Base-by-base conservation (phyloP, 2,888 invertebrate genomes). In the Tanaodytes sp. region DNA sequence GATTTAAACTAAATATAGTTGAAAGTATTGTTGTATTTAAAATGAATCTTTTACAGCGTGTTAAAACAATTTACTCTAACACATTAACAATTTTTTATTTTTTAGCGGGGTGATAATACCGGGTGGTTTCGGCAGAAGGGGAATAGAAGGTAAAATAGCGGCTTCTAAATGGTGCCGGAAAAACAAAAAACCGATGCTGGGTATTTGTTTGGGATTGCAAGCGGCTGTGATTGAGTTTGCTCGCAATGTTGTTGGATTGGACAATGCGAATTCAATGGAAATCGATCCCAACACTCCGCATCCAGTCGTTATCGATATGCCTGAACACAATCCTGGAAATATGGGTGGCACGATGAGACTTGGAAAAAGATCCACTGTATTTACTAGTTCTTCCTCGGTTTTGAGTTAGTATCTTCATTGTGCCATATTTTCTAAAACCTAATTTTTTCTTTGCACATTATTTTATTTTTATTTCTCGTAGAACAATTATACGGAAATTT, bases 271-370 rank as follows among this genome's bases (percentile, higher is more conserved):
- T 79, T 93, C 93, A 1, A 93, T 94, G 0, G 99, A 98, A 86
- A 91, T 95, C 31, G 89, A 92, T 75, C 89, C 92, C 0, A 86
- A 91, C 1, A 91, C 93, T 9, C 86, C 87, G 30, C 86, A 93
- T 84, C 93, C 95, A 23, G 87, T 98, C 33, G 94, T 99, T 2
- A 94, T 99, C 69, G 98, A 99, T 78, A 99, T 99, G 99, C 98
- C 98, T 0, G 99, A 99, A 86, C 97, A 98, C 85, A 95, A 96
- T 83, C 91, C 92, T 0, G 97, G 95, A 0, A 89, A 93, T 75
- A 90, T 96, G 88, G 99, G 99, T 1, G 99, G 98, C 6, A 99
- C 99, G 0, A 99, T 99, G 99, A 88, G 99, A 64, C 87, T 99
- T 43, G 99, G 99, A n/a, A 94, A 92, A 81, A 90, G 98, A 77